Evolutionary conservation across 2,797 vertebrate species (phyloP).

Genomic region (Mus caroli): DNA sequence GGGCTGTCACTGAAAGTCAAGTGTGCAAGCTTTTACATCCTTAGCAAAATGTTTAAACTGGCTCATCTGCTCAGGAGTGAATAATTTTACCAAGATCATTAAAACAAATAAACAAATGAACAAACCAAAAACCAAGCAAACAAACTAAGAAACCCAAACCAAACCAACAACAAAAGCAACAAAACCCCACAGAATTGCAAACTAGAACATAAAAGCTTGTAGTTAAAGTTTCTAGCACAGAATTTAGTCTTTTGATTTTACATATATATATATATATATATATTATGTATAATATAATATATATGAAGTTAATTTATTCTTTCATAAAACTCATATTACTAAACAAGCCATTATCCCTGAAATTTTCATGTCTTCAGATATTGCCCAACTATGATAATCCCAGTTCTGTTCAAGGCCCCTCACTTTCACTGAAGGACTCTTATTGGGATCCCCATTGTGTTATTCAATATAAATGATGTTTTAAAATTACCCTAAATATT

Average conservation of each 20-base stretch:
- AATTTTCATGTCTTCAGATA: background rate
- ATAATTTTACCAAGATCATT: background rate
- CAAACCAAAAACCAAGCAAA: background rate
- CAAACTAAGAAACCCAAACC: background rate
- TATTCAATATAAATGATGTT: background rate
- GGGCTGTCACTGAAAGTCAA: background rate
- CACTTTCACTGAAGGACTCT: background rate
- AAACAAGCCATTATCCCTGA: background rate
- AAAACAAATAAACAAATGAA: background rate
- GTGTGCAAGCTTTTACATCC: background rate
- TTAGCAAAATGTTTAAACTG: conserved; percentile 15
- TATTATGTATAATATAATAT: too few species aligned
- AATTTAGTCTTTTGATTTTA: background rate
- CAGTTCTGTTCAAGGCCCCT: background rate
- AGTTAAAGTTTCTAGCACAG: background rate
- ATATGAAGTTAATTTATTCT: background rate
- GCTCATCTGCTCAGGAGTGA: conserved; percentile 1
- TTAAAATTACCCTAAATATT: too few species aligned
- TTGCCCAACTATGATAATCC: too few species aligned
- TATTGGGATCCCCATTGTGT: background rate
- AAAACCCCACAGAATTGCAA: background rate
- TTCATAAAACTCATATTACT: background rate
- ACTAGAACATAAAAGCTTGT: background rate
- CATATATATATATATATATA: background rate
- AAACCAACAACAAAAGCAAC: background rate